These are phyloP conservation scores for Entomyzon cyanotis DNA, from an alignment of 2,113 vertebrate genomes.

Conservation along the genomic window DNA sequence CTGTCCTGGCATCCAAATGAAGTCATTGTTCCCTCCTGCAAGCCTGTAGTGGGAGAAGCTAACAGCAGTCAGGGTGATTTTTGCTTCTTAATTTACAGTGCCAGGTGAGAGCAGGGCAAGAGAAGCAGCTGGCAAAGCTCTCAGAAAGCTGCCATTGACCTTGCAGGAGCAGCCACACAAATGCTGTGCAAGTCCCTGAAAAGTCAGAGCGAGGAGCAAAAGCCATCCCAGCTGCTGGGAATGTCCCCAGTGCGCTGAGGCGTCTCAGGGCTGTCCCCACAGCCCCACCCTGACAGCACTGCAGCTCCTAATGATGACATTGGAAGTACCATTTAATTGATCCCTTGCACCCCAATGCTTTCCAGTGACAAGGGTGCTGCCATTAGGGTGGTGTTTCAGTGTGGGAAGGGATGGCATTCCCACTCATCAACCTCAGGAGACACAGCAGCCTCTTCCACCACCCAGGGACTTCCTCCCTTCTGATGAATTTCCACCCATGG, in stretches of 20 bases:
- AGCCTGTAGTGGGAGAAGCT: background rate
- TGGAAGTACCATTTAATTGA: background rate
- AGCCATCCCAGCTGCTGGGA: background rate
- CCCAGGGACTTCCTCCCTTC: background rate
- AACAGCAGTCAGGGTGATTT: background rate
- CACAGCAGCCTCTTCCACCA: background rate
- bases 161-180: background rate
- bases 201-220: background rate
- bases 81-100: constrained; percentile 30
- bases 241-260: background rate
- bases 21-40: background rate
- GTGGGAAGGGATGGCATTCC: background rate
- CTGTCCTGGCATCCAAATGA: background rate
- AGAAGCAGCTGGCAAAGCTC: background rate
- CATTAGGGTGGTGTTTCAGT: background rate
- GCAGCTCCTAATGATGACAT: background rate
- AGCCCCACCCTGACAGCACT: background rate
- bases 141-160: background rate
- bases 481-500: background rate
- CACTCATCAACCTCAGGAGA: background rate
- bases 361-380: background rate
- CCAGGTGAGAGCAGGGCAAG: background rate
- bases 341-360: background rate
- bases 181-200: background rate
- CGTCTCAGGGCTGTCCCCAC: background rate